Evolutionary conservation across 2,797 vertebrate species (phyloP), one percentile per base, ranked within the genome.

Genomic region (Poecilia velifera): DNA sequence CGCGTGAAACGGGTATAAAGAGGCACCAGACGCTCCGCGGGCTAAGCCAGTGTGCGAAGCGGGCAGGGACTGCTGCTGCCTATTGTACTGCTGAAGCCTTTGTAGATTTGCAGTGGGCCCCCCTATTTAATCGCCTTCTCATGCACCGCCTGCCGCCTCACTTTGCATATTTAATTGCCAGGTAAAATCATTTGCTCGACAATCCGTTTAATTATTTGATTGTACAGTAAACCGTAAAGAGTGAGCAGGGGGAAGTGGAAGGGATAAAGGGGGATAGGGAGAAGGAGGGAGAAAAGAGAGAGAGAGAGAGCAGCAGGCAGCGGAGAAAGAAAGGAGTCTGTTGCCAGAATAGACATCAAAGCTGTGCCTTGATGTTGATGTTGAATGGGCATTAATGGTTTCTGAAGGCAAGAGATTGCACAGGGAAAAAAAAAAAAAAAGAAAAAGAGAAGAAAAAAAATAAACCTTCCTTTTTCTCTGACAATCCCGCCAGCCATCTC

Each of bases 261-360:
- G 86, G 89, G 91, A 91, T 92, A 89, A 89, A 90, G 89, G 78
- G 87, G 90, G 86, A 87, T 79, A 82, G 92, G 87, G 90, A 83
- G 87, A 87, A 83, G 83, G 81, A 89, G 79, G 86, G 87, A 94
- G 86, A 89, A 53, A 72, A 88, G 34, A 34, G 34, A 86, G 95
- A 95, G 95, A 89, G 91, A 88, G 91, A 84, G 96, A 96, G 96
- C 96, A 93, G 94, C 92, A 95, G 95, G 96, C 97, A 96, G 96
- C 94, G 95, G 86, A 94, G 95, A 95, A 94, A 94, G 93, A 93
- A 95, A 97, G 96, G 96, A 96, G 93, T 94, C 93, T 95, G 94
- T 97, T 97, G 97, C 97, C 97, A 98, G 97, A 96, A 98, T 96
- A 97, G 96, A 98, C 97, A 97, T 98, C 97, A 98, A 98, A 98